These are phyloP conservation scores for Sminthurinus aureus DNA, from an alignment of 2,888 invertebrate genomes.

Conservation along the genomic window DNA sequence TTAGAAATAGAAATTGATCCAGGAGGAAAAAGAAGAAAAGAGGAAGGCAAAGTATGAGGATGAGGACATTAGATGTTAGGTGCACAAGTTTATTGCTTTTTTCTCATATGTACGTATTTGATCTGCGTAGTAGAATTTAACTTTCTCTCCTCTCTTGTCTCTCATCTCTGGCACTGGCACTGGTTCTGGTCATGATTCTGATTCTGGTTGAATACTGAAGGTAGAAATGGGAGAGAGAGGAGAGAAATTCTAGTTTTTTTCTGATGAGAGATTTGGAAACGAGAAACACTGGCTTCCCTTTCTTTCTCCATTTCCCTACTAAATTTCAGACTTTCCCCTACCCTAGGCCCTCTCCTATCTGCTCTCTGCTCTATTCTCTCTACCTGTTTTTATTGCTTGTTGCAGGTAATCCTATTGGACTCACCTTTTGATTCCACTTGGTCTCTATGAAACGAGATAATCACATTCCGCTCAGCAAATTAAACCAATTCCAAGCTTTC, in stretches of 20 bases:
- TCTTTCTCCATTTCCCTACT: not conserved
- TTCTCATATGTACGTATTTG: not conserved
- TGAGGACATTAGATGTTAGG: not conserved
- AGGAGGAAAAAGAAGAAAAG: not conserved
- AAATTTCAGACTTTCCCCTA: not conserved
- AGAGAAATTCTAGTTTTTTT: not conserved
- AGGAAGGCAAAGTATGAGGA: not conserved
- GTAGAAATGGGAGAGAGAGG: not conserved
- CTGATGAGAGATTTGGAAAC: not conserved
- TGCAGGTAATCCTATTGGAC: slow-evolving; percentile 45
- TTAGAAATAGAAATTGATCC: not conserved
- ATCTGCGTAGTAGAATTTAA: not conserved
- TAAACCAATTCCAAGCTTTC: slow-evolving; percentile 26
- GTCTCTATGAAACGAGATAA: slow-evolving; percentile 40
- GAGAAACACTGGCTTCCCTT: not conserved
- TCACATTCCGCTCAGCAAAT: slow-evolving; percentile 43
- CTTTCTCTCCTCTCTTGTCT: not conserved
- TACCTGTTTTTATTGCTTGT: slow-evolving; percentile 33
- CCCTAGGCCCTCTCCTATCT: not conserved
- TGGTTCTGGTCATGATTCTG: no score
- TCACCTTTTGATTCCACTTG: slow-evolving; percentile 39
- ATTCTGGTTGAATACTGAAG: not conserved
- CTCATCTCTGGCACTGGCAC: not conserved
- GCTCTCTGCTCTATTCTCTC: no score
- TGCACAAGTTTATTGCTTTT: not conserved